Conservation (phyloP, 35 echinoderm and acorn worm species). For the Ophioderma brevispina region DNA sequence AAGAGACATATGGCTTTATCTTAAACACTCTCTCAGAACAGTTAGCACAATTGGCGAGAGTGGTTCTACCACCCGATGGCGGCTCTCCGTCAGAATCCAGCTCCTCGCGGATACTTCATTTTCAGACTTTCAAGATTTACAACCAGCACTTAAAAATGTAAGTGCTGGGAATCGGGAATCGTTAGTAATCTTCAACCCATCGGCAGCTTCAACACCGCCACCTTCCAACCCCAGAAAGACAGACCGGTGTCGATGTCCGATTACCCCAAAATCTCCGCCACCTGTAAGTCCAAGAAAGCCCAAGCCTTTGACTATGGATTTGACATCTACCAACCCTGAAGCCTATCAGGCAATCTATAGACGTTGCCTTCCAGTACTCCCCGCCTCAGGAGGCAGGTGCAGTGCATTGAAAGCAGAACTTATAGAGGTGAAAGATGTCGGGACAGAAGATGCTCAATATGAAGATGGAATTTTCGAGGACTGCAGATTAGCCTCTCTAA, state of each 20-base stretch:
- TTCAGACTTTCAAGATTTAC: conserved; percentile 26
- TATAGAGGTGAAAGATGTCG: conserved; percentile 62
- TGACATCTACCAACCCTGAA: conserved; percentile 73
- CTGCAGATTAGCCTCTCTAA: conserved; percentile 83
- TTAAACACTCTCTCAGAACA: background rate
- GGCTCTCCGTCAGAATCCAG: conserved; percentile 8
- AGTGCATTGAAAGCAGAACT: conserved; percentile 77
- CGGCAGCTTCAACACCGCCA: background rate
- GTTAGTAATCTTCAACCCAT: conserved; percentile 34
- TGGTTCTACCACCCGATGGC: background rate
- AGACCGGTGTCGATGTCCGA: background rate
- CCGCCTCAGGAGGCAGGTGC: conserved; percentile 60
- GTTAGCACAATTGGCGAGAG: conserved; percentile 28
- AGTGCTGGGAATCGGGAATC: conserved; percentile 19
- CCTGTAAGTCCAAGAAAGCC: background rate
- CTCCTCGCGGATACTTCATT: too few relatives aligned
- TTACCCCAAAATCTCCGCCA: background rate
- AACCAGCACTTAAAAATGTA: background rate
- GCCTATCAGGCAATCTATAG: background rate
- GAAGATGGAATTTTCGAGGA: conserved; percentile 79
- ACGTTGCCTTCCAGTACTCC: conserved; percentile 7
- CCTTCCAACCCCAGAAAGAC: background rate
- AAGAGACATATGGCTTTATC: background rate
- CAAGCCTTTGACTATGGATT: conserved; percentile 46
- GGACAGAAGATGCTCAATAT: conserved; percentile 60